Base-by-base conservation (phyloP, 2,888 invertebrate genomes). In the Boloria euphrosyne region DNA sequence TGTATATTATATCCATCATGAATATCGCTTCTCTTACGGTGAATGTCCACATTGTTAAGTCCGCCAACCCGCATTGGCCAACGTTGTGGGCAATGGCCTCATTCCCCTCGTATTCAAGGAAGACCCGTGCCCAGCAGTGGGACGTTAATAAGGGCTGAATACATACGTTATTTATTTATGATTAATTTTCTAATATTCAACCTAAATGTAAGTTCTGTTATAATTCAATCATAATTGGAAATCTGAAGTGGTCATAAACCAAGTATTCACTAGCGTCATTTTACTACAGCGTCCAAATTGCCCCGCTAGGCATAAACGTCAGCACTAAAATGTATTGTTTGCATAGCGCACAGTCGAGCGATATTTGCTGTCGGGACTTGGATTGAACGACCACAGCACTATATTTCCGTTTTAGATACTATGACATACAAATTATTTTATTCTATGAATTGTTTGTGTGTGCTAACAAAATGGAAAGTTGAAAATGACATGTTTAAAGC, bases 301-400 rank as follows among this genome's bases (percentile, higher is more conserved):
- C 50, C 44, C 38, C 14, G 59, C 59, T 18, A 38, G 59, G 59
- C 59, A 59, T 59, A 59, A 59, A 59, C 59, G 49, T 59, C 59
- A 50, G 31, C 47, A 18, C 59, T 50, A 49, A 59, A 59, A 59
- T 59, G 59, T 59, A 59, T 59, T 49, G 59, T 59, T 49, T 59
- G 49, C 31, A 49, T 47, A 17, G 59, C 31, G 59, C 17, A 49
- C 59, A 46, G 57, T 57, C 59, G 47, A 17, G 49, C 59, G 59
- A 59, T 59, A 59, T 59, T 59, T 59, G 50, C 59, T 59, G 16
- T 59, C 31, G 31, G 59, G 14, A 38, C 38, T 16, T 31, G 31
- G 17, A 50, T n/a, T 50, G 59, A 58, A 58, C 49, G 13, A 58
- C 47, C 47, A 17, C 49, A 10, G n/a, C 14, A 31, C 16, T 14